Conservation (phyloP, 2,113 vertebrate species). For the Trochalopteron elliotii region DNA sequence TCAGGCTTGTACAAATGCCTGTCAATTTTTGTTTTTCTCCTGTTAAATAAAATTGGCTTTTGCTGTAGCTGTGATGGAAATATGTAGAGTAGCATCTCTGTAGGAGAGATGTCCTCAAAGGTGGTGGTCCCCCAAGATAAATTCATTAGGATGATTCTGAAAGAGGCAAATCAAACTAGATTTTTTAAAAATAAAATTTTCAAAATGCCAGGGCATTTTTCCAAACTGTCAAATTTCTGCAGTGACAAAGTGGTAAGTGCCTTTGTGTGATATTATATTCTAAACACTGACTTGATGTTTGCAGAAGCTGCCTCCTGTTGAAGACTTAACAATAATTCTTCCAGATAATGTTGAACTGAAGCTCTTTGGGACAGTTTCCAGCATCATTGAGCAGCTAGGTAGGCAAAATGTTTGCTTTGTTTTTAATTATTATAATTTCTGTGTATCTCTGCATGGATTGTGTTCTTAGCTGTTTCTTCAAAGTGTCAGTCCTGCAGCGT, state of each 20-base stretch:
- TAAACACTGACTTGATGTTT: constrained; percentile 21
- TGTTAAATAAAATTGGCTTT: background rate
- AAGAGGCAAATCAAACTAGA: background rate
- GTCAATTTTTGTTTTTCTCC: background rate
- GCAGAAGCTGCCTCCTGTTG: constrained; percentile 85
- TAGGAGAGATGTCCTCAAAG: background rate
- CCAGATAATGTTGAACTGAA: constrained; percentile 83
- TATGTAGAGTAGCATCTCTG: fast-evolving
- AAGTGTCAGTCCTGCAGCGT: background rate
- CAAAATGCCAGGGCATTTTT: background rate
- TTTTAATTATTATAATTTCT: background rate
- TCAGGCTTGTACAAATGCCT: background rate
- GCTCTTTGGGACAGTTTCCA: constrained; percentile 84
- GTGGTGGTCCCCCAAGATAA: background rate
- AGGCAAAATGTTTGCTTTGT: constrained; percentile 16
- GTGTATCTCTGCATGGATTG: background rate
- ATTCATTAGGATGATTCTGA: background rate
- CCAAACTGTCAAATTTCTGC: background rate
- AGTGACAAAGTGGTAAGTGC: background rate
- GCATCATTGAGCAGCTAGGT: constrained; percentile 88
- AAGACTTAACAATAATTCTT: constrained; percentile 79
- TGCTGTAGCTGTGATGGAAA: background rate
- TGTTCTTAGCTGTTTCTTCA: background rate
- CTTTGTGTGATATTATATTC: background rate
- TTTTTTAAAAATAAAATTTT: background rate